Evolutionary conservation across 2,797 vertebrate species (phyloP), one percentile per base, ranked within the genome.

Genomic region (Neoniphon sammara): DNA sequence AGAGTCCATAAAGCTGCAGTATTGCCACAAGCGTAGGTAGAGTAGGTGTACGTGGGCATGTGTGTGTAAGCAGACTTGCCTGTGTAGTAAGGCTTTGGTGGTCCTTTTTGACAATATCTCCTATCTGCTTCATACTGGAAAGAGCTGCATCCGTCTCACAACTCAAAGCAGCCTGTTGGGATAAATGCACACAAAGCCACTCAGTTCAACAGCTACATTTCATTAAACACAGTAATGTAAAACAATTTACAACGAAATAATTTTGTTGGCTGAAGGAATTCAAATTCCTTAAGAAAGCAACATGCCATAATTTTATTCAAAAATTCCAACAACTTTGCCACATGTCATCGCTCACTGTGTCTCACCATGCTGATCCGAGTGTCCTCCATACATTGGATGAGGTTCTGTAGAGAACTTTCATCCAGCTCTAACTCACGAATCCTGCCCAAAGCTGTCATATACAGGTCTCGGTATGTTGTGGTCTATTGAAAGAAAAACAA

Each of bases 401-500:
- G 87, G 15, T 67, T 82, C 66, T 70, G 73, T 71, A 94, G 88
- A 1, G 70, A 86, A 55, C 87, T 87, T 23, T 23, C 73, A 39
- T 91, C 92, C 27, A 86, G 71, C 87, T 94, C 94, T 87, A 96
- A 76, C 67, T 91, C 78, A 25, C 70, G 66, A n/a, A 78, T 89
- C 73, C 87, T 90, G 74, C 86, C 87, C 67, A 87, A 5, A 56
- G 95, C 92, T 69, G 91, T 86, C 0, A 88, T 66, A 83, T 92
- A 96, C 21, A 95, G 82, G 42, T 93, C 80, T 62, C 42, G 88
- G 87, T 93, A 93, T 17, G 94, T 89, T 53, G 94, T 88, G 30
- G 92, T 95, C 96, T 94, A 61, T 5, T 54, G 8, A 55, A 46
- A 70, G 63, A 75, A 8, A 73, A 2, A 77, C 56, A 54, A 8